Evolutionary conservation across 2,113 vertebrate species (phyloP).

Genomic region (Sceloporus tristichus): DNA sequence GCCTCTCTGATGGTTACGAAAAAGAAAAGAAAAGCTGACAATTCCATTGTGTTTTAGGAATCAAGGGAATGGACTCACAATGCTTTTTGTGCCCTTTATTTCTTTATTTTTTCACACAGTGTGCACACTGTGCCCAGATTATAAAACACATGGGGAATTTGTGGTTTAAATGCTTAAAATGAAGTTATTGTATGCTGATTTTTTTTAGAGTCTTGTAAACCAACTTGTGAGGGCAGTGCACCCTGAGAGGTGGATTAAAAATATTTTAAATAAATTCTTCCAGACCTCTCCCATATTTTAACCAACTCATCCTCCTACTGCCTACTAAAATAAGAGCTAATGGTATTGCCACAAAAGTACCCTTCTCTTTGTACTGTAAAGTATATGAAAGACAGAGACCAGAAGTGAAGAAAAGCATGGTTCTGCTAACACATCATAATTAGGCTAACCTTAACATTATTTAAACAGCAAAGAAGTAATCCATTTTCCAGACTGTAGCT

Average conservation of each 20-base stretch:
- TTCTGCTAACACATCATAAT: background rate
- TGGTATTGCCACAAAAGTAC: background rate
- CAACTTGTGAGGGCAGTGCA: background rate
- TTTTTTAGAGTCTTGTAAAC: background rate
- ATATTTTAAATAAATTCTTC: background rate
- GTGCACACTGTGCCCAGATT: background rate
- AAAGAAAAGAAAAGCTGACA: constrained; percentile 56
- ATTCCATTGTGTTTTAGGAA: constrained; percentile 58
- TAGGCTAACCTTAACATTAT: background rate
- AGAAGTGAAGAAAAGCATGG: background rate
- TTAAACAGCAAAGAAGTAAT: background rate
- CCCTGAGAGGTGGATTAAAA: background rate
- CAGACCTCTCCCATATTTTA: background rate
- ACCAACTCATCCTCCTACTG: background rate
- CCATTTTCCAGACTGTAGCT: background rate
- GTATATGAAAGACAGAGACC: background rate
- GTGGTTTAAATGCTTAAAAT: background rate
- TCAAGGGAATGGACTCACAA: constrained; percentile 55
- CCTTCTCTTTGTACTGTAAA: background rate
- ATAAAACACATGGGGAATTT: background rate
- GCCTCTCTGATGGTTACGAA: constrained; percentile 51
- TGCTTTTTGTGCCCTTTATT: constrained; percentile 53
- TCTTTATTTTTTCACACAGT: constrained; percentile 25
- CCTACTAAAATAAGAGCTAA: background rate
- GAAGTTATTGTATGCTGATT: background rate